Evolutionary conservation across 2,797 vertebrate genomes (phyloP).

Genomic region (Gallinago nigripennis): DNA sequence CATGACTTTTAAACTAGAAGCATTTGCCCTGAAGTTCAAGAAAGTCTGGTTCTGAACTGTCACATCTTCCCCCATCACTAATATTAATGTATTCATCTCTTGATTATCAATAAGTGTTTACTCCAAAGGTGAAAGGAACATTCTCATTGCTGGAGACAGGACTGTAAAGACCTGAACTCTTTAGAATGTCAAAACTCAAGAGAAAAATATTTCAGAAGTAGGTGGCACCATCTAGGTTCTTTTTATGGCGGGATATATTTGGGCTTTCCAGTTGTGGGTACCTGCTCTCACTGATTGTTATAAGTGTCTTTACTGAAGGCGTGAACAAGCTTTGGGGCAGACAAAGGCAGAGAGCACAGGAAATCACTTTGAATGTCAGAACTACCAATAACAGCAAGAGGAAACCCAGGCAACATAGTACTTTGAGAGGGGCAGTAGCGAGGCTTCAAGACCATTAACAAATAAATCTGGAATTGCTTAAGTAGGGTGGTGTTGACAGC

Average conservation of each 20-base stretch:
- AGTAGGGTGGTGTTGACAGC: not conserved
- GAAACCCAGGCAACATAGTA: not conserved
- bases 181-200: not conserved
- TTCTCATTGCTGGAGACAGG: not conserved
- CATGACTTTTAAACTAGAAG: not conserved
- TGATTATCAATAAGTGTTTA: not conserved
- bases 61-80: rapidly evolving
- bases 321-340: not conserved
- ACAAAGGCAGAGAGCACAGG: not conserved
- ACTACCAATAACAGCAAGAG: not conserved
- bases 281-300: not conserved
- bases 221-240: not conserved
- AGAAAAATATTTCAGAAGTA: not conserved
- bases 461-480: not conserved
- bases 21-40: not conserved
- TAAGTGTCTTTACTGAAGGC: not conserved
- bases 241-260: not conserved
- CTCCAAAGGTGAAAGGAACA: not conserved
- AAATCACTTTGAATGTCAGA: not conserved
- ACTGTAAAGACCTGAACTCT: not conserved
- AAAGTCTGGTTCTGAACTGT: not conserved
- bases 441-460: not conserved
- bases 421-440: not conserved
- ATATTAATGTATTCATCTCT: not conserved
- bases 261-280: not conserved